These are phyloP conservation scores for Patagioenas fasciata DNA, from an alignment of 2,113 vertebrate genomes.

Conservation along the genomic window DNA sequence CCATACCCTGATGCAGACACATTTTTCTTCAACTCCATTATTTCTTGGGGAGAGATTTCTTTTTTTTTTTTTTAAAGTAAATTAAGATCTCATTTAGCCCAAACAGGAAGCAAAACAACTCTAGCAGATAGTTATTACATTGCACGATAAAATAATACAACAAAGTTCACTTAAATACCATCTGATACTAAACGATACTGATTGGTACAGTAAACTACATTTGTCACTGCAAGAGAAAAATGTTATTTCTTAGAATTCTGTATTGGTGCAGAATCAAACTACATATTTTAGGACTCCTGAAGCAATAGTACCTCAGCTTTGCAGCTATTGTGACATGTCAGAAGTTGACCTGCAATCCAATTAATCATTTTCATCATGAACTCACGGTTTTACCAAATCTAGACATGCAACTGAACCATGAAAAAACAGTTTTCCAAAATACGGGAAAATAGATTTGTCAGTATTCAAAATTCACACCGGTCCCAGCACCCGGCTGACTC, in stretches of 20 bases:
- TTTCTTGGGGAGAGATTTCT: neutral
- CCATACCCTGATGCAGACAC: neutral
- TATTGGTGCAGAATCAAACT: neutral
- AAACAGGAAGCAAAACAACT: neutral
- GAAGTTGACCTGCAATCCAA: neutral
- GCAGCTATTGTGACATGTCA: neutral
- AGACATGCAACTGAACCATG: neutral
- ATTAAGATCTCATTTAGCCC: neutral
- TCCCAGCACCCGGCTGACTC: rapidly evolving
- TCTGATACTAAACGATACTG: neutral
- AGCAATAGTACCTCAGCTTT: neutral
- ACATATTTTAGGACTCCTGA: rapidly evolving
- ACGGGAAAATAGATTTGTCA: neutral
- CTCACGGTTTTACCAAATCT: neutral
- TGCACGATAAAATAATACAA: neutral
- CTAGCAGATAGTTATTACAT: neutral
- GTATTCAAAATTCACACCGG: neutral
- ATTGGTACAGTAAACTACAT: neutral
- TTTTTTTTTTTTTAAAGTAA: neutral
- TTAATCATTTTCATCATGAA: neutral
- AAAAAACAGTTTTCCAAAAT: neutral
- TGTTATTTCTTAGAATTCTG: neutral
- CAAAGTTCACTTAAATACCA: neutral
- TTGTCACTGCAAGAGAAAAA: neutral
- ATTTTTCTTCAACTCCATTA: neutral